phyloP scores from a whole-genome alignment of 2,113 vertebrate species.

The Callopanchax toddi region DNA sequence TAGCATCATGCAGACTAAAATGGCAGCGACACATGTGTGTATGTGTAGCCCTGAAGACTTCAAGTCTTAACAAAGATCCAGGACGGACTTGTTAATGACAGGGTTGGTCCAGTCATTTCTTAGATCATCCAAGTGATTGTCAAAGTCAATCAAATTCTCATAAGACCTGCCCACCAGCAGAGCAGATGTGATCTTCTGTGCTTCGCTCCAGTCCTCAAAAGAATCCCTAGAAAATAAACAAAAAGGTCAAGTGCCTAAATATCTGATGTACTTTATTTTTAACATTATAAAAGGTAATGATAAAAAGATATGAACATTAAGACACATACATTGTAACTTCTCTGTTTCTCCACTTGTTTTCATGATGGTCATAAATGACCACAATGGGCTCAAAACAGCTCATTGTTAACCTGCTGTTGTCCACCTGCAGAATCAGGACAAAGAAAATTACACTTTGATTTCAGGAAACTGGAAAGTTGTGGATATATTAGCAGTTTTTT shows the following conservation, averaged over 20 bases:
- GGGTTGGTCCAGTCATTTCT: constrained; percentile 99
- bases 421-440: constrained; percentile 79
- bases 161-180: constrained; percentile 92
- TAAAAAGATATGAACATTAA: not conserved
- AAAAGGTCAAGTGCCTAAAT: not conserved
- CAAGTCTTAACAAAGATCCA: constrained; percentile 88
- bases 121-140: constrained; percentile 97
- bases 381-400: constrained; percentile 90
- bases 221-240: constrained; percentile 81
- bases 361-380: constrained; percentile 91
- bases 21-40: constrained; percentile 42
- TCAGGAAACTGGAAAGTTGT: not conserved
- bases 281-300: not conserved
- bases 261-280: not conserved
- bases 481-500: not conserved
- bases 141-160: constrained; percentile 93
- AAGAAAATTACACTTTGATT: not conserved
- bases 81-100: constrained; percentile 94
- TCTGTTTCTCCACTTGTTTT: constrained; percentile 94
- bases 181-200: constrained; percentile 89
- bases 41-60: not conserved
- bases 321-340: constrained; percentile 89
- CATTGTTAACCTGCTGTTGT: constrained; percentile 90
- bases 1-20: constrained; percentile 63
- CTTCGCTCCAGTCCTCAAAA: constrained; percentile 95